phyloP scores from a whole-genome alignment of 2,888 invertebrate species.

The Elegia similella region DNA sequence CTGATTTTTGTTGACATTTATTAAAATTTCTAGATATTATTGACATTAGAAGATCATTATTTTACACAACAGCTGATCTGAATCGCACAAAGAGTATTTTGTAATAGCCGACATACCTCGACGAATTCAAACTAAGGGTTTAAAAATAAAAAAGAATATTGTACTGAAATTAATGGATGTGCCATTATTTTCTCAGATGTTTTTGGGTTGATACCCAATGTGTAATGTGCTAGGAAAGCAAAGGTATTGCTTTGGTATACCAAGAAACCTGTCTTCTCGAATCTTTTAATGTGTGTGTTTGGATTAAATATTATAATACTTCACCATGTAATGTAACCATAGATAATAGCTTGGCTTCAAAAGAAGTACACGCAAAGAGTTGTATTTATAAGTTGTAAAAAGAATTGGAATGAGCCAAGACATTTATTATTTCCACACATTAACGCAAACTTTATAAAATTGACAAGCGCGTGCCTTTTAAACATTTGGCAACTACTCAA shows the following conservation, averaged over 20 bases:
- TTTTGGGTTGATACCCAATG: background rate
- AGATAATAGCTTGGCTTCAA: background rate
- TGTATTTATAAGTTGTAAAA: background rate
- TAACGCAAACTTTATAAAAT: slow-evolving; percentile 1
- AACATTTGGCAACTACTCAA: background rate
- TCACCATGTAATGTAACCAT: background rate
- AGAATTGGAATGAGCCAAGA: background rate
- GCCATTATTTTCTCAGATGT: slow-evolving; percentile 1
- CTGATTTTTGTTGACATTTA: background rate
- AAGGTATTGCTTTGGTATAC: background rate
- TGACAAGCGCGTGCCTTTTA: slow-evolving; percentile 8
- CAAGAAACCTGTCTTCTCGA: background rate
- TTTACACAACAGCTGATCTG: too few species aligned
- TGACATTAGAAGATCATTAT: background rate
- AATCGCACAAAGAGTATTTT: background rate
- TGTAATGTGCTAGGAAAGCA: background rate
- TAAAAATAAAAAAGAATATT: background rate
- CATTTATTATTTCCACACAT: too few species aligned
- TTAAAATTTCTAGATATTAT: background rate
- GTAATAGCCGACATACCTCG: background rate
- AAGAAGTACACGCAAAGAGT: background rate
- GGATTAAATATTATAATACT: background rate
- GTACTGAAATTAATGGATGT: background rate
- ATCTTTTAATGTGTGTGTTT: background rate
- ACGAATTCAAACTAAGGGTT: background rate